Evolutionary conservation across 2,113 vertebrate species (phyloP).

Genomic region (Oryzias curvinotus): DNA sequence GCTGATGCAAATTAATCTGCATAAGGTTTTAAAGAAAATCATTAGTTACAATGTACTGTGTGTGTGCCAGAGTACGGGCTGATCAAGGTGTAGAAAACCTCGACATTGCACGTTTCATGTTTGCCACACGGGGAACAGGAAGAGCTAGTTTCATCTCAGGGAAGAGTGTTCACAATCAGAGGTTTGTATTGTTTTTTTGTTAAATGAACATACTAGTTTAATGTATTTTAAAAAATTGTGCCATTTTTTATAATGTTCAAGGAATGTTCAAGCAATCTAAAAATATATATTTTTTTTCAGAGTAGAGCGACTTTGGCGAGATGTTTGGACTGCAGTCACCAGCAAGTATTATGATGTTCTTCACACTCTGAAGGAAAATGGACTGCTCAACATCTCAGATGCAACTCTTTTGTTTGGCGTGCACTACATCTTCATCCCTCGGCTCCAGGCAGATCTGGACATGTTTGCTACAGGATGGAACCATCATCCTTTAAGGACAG

Average conservation of each 20-base stretch:
- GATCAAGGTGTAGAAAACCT: background rate
- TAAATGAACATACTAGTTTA: background rate
- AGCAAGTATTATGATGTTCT: conserved; percentile 12
- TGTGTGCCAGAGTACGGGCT: background rate
- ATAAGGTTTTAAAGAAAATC: background rate
- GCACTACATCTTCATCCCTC: conserved; percentile 22
- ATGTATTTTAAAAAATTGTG: background rate
- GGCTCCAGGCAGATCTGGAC: conserved; percentile 4
- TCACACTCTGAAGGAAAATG: conserved; percentile 17
- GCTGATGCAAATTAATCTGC: background rate
- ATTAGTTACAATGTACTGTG: background rate
- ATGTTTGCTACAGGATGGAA: conserved; percentile 10
- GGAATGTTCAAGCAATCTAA: background rate
- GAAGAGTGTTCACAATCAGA: background rate
- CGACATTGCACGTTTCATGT: conserved; percentile 1
- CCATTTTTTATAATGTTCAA: too few species aligned
- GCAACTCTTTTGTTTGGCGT: conserved; percentile 14
- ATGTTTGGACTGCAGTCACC: conserved; percentile 13
- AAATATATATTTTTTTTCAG: background rate
- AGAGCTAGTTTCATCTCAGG: background rate
- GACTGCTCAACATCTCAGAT: conserved; percentile 18
- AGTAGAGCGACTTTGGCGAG: conserved; percentile 17
- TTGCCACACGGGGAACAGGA: background rate
- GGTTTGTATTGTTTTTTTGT: background rate
- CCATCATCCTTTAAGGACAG: conserved; percentile 14